Evolutionary conservation across 2,888 invertebrate species (phyloP), one percentile per base, ranked within the genome.

Genomic region (Pomacea canaliculata): DNA sequence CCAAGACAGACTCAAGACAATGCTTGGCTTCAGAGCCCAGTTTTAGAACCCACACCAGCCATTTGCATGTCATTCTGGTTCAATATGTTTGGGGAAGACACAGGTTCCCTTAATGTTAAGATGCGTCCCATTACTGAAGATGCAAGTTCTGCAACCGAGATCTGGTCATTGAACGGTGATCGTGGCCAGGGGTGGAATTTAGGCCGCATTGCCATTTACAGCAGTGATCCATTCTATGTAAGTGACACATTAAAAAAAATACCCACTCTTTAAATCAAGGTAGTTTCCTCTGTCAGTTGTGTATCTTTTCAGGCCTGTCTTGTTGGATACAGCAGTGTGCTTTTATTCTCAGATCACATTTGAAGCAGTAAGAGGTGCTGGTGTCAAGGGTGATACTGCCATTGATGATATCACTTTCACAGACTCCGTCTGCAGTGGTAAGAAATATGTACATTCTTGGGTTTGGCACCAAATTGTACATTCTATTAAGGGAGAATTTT

Each of bases 1-100:
- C 93, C 93, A 0, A 89, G 93, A 16, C 19, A 46, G 79, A 92
- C 93, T 1, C 93, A 93, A 1, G 86, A 85, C 79, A 85, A 80
- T 49, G 88, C 89, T 12, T 78, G 85, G 74, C 77, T 89, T 13
- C 79, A 82, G 60, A 87, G 86, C 77, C 82, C 83, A 13, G 71
- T 82, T 13, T 79, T 84, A 88, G 23, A 79, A 85, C 73, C 68
- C 86, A 84, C 84, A 3, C 66, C 79, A 16, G 87, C 70, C 7
- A 78, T 82, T 67, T 89, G 89, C 67, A 66, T 88, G 9, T 85
- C 81, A 65, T 89, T 88, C 84, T 89, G 87, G 86, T 87, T 84
- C 79, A 85, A 85, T 77, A 86, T 88, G 87, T 85, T 85, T 73
- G 89, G 89, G 8, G 70, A 78, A 5, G 79, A 85, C 49, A 79